Evolutionary conservation across 2,797 vertebrate genomes (phyloP).

Genomic region (Scyliorhinus canicula): DNA sequence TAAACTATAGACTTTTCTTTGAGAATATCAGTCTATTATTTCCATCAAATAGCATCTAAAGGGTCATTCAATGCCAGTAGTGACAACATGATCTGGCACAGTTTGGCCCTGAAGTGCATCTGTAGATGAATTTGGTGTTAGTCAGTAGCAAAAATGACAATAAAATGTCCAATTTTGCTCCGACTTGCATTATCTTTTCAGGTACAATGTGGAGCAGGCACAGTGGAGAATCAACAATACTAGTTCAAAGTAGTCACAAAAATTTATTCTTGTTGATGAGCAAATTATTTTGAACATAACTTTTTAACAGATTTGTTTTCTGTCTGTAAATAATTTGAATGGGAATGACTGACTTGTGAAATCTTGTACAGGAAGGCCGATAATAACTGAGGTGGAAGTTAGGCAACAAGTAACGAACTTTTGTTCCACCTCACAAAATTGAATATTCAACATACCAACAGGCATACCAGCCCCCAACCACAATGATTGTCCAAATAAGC

Average conservation of each 20-base stretch:
- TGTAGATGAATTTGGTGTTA: not conserved
- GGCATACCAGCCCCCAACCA: not conserved
- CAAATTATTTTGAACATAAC: not conserved
- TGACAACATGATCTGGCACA: not conserved
- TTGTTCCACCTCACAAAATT: not conserved
- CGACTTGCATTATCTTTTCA: not conserved
- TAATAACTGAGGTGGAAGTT: conserved; percentile 8
- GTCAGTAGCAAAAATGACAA: not conserved
- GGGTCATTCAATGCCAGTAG: not conserved
- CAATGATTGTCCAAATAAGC: not conserved
- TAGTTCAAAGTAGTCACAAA: not conserved
- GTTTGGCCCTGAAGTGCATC: not conserved
- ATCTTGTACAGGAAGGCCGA: not conserved
- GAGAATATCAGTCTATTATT: not conserved
- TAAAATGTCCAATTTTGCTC: not conserved
- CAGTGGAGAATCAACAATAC: not conserved
- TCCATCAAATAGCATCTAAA: not conserved
- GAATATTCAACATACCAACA: not conserved
- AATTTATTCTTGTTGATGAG: not conserved
- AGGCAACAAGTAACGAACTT: not conserved
- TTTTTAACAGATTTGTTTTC: not conserved
- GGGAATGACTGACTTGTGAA: not conserved
- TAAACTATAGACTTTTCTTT: not conserved
- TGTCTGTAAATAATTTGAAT: not conserved
- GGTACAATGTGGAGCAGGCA: not conserved